Evolutionary conservation across 2,888 invertebrate genomes (phyloP), one percentile per base, ranked within the genome.

Genomic region (Macropis europaea): DNA sequence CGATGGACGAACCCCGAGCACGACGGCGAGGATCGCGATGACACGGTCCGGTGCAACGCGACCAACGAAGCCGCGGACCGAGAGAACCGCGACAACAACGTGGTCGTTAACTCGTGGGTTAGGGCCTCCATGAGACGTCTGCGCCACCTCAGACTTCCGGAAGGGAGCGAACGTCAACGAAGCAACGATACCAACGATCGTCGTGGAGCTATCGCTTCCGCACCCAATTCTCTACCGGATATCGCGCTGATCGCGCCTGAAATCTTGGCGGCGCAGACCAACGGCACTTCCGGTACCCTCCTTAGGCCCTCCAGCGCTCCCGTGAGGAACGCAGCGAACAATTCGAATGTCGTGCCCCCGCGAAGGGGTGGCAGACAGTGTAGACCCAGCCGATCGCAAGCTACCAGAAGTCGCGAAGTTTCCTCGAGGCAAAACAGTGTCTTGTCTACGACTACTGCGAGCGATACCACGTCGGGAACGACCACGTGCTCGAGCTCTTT

Each of bases 41-140:
- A 56, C 15, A 53, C 68, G 34, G 30, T 57, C 56, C 84, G 85
- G 36, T 87, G 86, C 72, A 87, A 86, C 82, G 88, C 86, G 76
- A 88, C 84, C 67, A 88, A 87, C 71, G 85, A 86, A 64, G 84
- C 86, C 24, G 87, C 86, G 66, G 82, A 79, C 67, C 81, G 81
- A 6, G 84, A 84, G 57, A 66, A 38, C 30, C 42, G 67, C 63
- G 57, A 75, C 26, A 50, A 54, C 48, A 13, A 30, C 0, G 28
- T 54, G 6, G 47, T 77, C 69, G 80, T 84, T 68, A 85, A 79
- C 22, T 82, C 91, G 63, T 92, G 92, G 92, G 85, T 92, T 80
- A 90, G 93, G 67, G 91, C 90, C 47, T 92, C 92, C 26, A 92
- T 93, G 92, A 90, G 92, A 59, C 90, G 92, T 13, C 85, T 92